A percentile compares a stretch with the other conserved stretches of the same genome.
Conservation (phyloP, 2,888 invertebrate species). For the Lissonota sp. region DNA sequence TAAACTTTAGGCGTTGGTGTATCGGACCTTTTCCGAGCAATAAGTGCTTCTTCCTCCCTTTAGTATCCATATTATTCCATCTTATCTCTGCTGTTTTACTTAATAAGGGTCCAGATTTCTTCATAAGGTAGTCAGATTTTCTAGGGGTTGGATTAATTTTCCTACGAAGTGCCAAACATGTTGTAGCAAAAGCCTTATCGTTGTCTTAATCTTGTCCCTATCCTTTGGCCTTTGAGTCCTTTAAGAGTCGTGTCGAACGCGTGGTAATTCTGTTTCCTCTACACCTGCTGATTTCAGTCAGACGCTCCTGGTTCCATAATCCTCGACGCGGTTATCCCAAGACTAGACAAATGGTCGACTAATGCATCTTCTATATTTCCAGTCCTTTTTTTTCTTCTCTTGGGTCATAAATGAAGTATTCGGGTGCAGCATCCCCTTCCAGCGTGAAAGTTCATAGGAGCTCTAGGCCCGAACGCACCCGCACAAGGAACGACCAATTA, state of each 20-base stretch:
- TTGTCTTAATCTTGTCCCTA: no score
- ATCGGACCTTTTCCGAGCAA: conserved; percentile 3
- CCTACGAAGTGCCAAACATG: no score
- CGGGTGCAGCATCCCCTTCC: conserved; percentile 3
- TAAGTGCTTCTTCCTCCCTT: not conserved
- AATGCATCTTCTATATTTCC: conserved; percentile 7
- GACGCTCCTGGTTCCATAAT: not conserved
- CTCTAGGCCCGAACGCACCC: conserved; percentile 2
- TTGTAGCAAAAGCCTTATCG: no score
- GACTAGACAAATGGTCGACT: not conserved
- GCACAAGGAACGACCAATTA: conserved; percentile 75
- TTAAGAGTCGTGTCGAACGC: not conserved
- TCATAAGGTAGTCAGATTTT: no score
- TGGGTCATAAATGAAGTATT: conserved; percentile 13
- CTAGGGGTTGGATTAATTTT: no score
- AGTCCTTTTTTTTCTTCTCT: not conserved
- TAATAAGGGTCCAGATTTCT: no score
- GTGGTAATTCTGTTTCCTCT: conserved; percentile 17
- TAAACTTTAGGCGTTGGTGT: conserved; percentile 7
- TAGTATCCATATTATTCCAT: no score
- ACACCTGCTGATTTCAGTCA: conserved; percentile 16
- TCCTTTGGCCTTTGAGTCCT: conserved; percentile 30
- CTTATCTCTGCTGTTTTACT: no score
- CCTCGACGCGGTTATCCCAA: not conserved
- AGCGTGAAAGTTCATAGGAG: not conserved